phyloP scores from a whole-genome alignment of 2,888 invertebrate genomes.

The Campaea margaritaria region DNA sequence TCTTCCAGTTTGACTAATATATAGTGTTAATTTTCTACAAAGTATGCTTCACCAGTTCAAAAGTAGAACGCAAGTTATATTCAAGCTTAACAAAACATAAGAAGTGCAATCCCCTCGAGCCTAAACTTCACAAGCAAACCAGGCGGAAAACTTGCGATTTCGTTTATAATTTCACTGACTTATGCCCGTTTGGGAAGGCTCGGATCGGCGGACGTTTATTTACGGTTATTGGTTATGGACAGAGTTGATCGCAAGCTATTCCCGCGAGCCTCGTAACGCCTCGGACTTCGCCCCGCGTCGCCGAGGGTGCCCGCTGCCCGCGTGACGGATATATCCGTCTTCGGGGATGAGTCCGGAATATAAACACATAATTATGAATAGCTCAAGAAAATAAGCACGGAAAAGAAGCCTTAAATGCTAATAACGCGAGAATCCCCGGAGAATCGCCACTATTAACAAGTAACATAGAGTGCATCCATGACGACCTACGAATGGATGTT shows the following conservation, averaged over 20 bases:
- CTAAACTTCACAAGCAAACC: slow-evolving; percentile 16
- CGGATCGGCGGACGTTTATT: slow-evolving; percentile 71
- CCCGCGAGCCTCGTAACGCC: slow-evolving; percentile 82
- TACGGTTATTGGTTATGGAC: slow-evolving; percentile 85
- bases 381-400: slow-evolving; percentile 44
- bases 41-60: no score
- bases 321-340: slow-evolving; percentile 82
- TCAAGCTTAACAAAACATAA: slow-evolving; percentile 30
- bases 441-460: no score
- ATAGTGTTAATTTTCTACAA: no score
- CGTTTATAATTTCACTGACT: slow-evolving; percentile 50
- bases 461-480: no score
- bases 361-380: slow-evolving; percentile 76
- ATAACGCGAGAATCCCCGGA: no score
- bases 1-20: no score
- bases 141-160: slow-evolving; percentile 22
- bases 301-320: slow-evolving; percentile 67
- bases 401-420: no score
- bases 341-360: slow-evolving; percentile 64
- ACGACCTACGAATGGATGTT: no score
- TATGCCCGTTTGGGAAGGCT: slow-evolving; percentile 48
- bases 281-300: slow-evolving; percentile 69
- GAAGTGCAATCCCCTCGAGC: slow-evolving; percentile 46
- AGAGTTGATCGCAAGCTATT: slow-evolving; percentile 76
- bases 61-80: background rate